Evolutionary conservation across 1,140 invertebrate species (phyloP).

Genomic region (Globodera ellingtonae): DNA sequence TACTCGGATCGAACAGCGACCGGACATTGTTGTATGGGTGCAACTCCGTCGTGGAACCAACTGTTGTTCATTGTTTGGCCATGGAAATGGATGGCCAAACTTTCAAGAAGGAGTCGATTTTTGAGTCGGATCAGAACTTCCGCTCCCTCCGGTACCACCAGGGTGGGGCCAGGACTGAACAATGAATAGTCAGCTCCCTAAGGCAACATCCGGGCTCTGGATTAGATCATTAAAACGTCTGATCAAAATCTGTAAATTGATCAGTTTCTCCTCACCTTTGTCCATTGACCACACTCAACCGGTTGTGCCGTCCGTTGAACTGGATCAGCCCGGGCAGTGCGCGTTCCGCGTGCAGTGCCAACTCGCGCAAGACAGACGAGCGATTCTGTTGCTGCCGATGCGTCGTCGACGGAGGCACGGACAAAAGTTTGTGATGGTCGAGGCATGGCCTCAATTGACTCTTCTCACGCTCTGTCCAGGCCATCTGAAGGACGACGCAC

Average conservation of each 20-base stretch:
- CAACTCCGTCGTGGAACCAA: conserved; percentile 48
- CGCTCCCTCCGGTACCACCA: conserved; percentile 56
- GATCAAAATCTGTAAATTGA: too few species aligned
- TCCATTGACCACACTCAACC: conserved; percentile 1
- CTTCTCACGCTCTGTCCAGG: conserved; percentile 7
- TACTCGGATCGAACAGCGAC: conserved; percentile 22
- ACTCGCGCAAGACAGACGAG: not conserved
- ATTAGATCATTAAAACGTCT: too few species aligned
- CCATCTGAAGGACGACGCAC: not conserved
- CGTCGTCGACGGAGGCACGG: not conserved
- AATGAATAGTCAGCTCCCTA: too few species aligned
- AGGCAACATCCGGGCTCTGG: too few species aligned
- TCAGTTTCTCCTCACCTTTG: not conserved
- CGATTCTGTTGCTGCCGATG: not conserved
- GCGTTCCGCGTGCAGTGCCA: not conserved
- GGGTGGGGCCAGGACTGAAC: conserved; percentile 49
- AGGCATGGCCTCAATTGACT: conserved; percentile 1
- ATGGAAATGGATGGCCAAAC: conserved; percentile 59
- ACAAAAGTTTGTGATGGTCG: not conserved
- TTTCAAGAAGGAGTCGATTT: conserved; percentile 54
- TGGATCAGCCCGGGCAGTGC: not conserved
- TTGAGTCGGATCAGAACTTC: conserved; percentile 57
- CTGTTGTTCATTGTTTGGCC: conserved; percentile 57
- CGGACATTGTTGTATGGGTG: conserved; percentile 41
- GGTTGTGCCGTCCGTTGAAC: conserved; percentile 2